A percentile compares a stretch with the other conserved stretches of the same genome.
These are phyloP conservation scores for Bujurquina vittata DNA, from an alignment of 2,113 vertebrate species.

Conservation along the genomic window DNA sequence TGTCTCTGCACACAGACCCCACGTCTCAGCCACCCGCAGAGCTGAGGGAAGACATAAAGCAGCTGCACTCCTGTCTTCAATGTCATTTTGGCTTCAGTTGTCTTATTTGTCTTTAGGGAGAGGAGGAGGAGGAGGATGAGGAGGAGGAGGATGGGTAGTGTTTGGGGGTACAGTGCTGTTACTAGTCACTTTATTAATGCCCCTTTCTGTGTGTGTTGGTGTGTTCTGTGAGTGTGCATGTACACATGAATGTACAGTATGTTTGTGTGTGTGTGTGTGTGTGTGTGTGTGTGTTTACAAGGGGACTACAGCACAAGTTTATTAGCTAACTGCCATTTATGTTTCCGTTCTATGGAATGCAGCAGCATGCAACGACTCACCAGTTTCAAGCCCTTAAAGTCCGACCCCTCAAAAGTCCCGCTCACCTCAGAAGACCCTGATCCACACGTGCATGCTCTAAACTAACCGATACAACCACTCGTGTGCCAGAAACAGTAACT, in stretches of 20 bases:
- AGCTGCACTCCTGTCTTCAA: conserved; percentile 16
- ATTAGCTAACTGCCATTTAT: conserved; percentile 66
- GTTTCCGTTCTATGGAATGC: conserved; percentile 66
- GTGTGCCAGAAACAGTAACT: conserved; percentile 30
- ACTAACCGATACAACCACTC: conserved; percentile 14
- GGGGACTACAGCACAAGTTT: conserved; percentile 72
- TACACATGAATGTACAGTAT: conserved; percentile 64
- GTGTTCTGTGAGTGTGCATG: conserved; percentile 47
- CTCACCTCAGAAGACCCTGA: background rate
- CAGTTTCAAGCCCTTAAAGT: conserved; percentile 25
- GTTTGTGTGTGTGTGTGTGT: background rate
- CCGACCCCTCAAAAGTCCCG: background rate
- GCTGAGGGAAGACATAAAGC: conserved; percentile 31
- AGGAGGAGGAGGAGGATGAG: background rate
- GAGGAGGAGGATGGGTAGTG: conserved; percentile 24
- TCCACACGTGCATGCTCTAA: conserved; percentile 39
- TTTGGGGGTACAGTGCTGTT: conserved; percentile 40
- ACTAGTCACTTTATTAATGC: conserved; percentile 79
- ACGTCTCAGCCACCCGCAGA: conserved; percentile 19
- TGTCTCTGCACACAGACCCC: conserved; percentile 20
- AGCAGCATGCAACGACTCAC: conserved; percentile 61
- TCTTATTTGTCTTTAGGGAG: conserved; percentile 25
- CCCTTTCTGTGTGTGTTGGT: conserved; percentile 51
- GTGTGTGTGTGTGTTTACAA: conserved; percentile 38
- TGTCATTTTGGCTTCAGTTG: conserved; percentile 26